These are phyloP conservation scores for Halocynthia aurantium DNA, from an alignment of 23 tunicate genomes.

Conservation along the genomic window DNA sequence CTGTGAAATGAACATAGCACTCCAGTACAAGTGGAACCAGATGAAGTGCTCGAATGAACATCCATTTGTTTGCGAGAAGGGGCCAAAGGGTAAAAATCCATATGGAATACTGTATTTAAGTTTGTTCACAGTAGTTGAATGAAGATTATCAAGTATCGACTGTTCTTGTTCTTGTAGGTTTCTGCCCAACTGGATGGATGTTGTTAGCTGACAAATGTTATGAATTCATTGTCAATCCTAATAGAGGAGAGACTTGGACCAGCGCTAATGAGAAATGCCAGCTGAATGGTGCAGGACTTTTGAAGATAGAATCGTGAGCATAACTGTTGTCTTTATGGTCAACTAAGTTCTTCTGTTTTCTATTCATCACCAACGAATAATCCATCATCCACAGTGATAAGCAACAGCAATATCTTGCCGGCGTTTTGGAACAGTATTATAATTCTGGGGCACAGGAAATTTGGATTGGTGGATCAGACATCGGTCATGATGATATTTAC, in stretches of 20 bases:
- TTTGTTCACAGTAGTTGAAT: neutral
- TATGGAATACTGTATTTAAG: neutral
- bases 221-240: slow-evolving; percentile 69
- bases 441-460: slow-evolving; percentile 41
- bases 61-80: slow-evolving; percentile 66
- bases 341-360: neutral
- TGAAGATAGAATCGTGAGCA: slow-evolving; percentile 67
- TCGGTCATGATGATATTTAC: slow-evolving; percentile 56
- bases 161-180: neutral
- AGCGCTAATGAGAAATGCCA: slow-evolving; percentile 60
- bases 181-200: slow-evolving; percentile 88
- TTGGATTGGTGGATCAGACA: slow-evolving; percentile 92
- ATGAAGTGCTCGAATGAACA: slow-evolving; percentile 46
- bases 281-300: slow-evolving; percentile 59
- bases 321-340: neutral
- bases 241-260: slow-evolving; percentile 66
- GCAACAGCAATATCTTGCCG: slow-evolving; percentile 36
- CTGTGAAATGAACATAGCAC: slow-evolving; percentile 10
- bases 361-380: neutral
- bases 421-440: slow-evolving; percentile 38
- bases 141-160: neutral
- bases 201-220: slow-evolving; percentile 70
- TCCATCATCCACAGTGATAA: slow-evolving; percentile 31
- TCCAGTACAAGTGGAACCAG: slow-evolving; percentile 36
- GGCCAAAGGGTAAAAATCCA: slow-evolving; percentile 27